Evolutionary conservation across 2,797 vertebrate genomes (phyloP).

Genomic region (Pristis pectinata): DNA sequence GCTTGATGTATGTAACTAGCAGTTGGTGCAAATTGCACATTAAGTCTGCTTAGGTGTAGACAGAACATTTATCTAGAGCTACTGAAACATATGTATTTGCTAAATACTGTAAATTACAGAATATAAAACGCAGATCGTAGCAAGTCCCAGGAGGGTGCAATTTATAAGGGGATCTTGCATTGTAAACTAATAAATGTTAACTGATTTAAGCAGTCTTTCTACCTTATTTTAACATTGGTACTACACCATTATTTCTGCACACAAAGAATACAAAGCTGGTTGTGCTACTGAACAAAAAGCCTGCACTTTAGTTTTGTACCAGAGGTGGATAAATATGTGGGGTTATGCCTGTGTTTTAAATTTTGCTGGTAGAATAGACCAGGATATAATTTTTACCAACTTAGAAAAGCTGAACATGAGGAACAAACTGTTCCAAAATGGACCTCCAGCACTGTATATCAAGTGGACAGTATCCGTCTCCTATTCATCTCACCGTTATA

Average conservation of each 20-base stretch:
- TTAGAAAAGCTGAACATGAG: neutral
- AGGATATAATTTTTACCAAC: neutral
- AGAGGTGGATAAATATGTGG: neutral
- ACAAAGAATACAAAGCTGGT: constrained; percentile 11
- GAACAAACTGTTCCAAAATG: neutral
- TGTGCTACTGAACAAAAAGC: neutral
- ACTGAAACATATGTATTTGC: constrained; percentile 38
- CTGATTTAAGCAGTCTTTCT: neutral
- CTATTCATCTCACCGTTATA: neutral
- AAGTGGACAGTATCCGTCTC: neutral
- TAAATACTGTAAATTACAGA: constrained; percentile 36
- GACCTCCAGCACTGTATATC: neutral
- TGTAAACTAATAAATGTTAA: constrained; percentile 7
- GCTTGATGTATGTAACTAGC: constrained; percentile 47
- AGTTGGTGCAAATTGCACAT: constrained; percentile 54
- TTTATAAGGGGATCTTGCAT: constrained; percentile 5
- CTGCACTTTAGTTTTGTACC: constrained; percentile 20
- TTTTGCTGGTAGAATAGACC: neutral
- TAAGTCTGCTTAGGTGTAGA: constrained; percentile 52
- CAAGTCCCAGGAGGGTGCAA: constrained; percentile 27
- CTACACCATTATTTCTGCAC: neutral
- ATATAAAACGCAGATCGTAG: constrained; percentile 33
- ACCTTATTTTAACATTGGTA: neutral
- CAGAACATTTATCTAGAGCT: constrained; percentile 44
- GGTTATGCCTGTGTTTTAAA: neutral